Percentiles rank a stretch among this genome's conserved stretches.
phyloP scores from a whole-genome alignment of 2,888 invertebrate species.

The Megaustenia siamemsis region DNA sequence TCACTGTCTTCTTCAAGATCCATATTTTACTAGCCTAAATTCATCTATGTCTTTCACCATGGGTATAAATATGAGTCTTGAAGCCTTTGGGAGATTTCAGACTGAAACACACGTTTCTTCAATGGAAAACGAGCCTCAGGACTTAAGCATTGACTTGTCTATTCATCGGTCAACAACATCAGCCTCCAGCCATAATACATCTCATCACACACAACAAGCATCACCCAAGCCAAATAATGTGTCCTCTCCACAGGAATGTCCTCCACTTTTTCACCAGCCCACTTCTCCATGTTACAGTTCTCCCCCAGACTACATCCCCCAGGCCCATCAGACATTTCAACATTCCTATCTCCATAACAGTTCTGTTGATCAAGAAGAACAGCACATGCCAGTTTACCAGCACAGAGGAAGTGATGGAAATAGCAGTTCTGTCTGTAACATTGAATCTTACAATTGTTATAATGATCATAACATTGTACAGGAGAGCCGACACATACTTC shows the following conservation, averaged over 20 bases:
- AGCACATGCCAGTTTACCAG: slow-evolving; percentile 11
- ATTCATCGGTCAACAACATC: background rate
- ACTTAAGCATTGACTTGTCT: slow-evolving; percentile 33
- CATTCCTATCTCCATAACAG: background rate
- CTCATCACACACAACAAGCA: background rate
- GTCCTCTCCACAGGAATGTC: slow-evolving; percentile 1
- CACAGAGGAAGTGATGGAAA: background rate
- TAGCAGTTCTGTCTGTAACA: background rate
- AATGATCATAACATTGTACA: slow-evolving; percentile 6
- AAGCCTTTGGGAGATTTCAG: background rate
- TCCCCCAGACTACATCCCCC: background rate
- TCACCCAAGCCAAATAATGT: background rate
- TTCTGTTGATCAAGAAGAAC: slow-evolving; percentile 11
- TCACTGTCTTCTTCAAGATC: background rate
- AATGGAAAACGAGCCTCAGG: slow-evolving; percentile 36
- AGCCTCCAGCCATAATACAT: background rate
- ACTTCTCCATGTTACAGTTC: slow-evolving; percentile 8
- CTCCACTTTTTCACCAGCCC: background rate
- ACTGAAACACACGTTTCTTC: background rate
- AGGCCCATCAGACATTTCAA: background rate
- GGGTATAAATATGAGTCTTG: background rate
- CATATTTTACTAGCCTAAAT: background rate
- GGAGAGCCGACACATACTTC: background rate
- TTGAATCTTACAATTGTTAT: slow-evolving; percentile 1
- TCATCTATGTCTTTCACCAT: slow-evolving; percentile 9